phyloP scores from a whole-genome alignment of 2,797 vertebrate species.

The Argentina silus region DNA sequence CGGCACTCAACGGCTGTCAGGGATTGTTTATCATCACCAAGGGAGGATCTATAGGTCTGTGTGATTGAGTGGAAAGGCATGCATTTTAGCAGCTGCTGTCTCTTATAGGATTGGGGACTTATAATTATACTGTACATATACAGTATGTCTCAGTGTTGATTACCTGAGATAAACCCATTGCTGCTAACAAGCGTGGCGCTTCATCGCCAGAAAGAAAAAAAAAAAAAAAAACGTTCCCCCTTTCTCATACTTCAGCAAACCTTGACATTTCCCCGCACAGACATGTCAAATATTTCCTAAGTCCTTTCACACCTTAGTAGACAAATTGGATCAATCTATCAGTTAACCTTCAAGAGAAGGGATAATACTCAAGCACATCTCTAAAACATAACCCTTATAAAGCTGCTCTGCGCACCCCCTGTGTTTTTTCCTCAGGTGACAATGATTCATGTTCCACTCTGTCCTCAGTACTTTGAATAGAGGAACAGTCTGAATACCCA shows the following conservation, averaged over 20 bases:
- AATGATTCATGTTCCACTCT: constrained; percentile 45
- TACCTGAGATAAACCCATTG: constrained; percentile 75
- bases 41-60: constrained; percentile 25
- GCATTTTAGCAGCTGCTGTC: constrained; percentile 55
- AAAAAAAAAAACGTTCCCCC: constrained; percentile 64
- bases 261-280: constrained; percentile 76
- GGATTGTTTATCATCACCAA: constrained; percentile 37
- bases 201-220: constrained; percentile 62
- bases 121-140: constrained; percentile 64
- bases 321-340: constrained; percentile 82
- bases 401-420: constrained; percentile 11
- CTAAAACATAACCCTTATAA: constrained; percentile 57
- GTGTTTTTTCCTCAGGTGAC: constrained; percentile 57
- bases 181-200: constrained; percentile 72
- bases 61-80: constrained; percentile 31
- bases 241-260: constrained; percentile 74
- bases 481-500: constrained; percentile 32
- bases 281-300: constrained; percentile 79
- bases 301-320: constrained; percentile 73
- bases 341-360: constrained; percentile 78
- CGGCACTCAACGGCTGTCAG: constrained; percentile 36
- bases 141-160: constrained; percentile 67
- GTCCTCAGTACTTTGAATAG: constrained; percentile 31
- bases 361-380: constrained; percentile 73
- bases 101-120: constrained; percentile 58